Evolutionary conservation across 2,888 invertebrate genomes (phyloP), one percentile per base, ranked within the genome.

Genomic region (Orthosia gothica): DNA sequence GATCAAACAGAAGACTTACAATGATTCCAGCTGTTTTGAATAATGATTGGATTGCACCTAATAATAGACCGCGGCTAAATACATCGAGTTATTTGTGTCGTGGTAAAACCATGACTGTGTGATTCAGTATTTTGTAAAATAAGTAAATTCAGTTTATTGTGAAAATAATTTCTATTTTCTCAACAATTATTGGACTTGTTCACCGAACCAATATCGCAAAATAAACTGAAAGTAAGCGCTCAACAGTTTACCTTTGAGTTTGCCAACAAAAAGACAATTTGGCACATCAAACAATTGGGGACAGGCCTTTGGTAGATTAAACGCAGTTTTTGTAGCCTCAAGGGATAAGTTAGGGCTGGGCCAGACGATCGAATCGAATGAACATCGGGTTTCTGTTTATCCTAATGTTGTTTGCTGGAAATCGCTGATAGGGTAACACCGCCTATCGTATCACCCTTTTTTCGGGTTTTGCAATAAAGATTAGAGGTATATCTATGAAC

Each of bases 211-310:
- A 67, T 58, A 70, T 59, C n/a, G 45, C 62, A 54, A 20, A 78
- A 52, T 78, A 79, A 79, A 74, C 26, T 32, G 20, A 70, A 78
- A 66, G 62, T 70, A 68, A 83, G 58, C 52, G 26, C 23, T 23
- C n/a, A 18, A 23, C 47, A 64, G 71, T 76, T 83, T 80, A 76
- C 76, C 71, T 84, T 80, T 54, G 54, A 80, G 47, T 80, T 86
- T 49, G 66, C 54, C 18, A 73, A 73, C 55, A 74, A 84, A 70
- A 74, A 84, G 68, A 74, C 77, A 77, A 84, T 84, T 84, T 74
- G 74, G 66, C 68, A 77, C 70, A 68, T 82, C 74, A 71, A 82
- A 81, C 70, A 70, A 77, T 81, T 81, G 70, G 49, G 66, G 40
- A 73, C 67, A 68, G 55, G 70, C 70, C 70, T 74, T 81, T 61